Percentiles rank a stretch among this genome's conserved stretches.
Evolutionary conservation across 2,797 vertebrate genomes (phyloP).

Genomic region (Erpetoichthys calabaricus): DNA sequence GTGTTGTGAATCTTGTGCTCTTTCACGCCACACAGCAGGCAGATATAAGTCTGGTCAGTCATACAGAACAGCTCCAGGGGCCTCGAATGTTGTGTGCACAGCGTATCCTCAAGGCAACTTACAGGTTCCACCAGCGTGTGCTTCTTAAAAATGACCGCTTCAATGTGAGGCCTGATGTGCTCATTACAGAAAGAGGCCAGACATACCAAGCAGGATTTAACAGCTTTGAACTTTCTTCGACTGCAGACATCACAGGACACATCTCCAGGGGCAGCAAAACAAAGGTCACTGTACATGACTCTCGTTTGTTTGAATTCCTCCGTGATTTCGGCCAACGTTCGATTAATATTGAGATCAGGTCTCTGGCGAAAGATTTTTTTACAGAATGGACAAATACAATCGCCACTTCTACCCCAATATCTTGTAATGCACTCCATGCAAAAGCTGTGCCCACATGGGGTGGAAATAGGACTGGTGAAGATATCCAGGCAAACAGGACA

Average conservation of each 20-base stretch:
- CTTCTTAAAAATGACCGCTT: not conserved
- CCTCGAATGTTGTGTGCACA: not conserved
- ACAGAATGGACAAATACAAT: not conserved
- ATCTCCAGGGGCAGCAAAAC: not conserved
- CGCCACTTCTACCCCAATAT: not conserved
- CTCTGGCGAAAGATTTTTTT: not conserved
- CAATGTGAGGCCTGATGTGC: constrained; percentile 5
- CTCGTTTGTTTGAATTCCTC: not conserved
- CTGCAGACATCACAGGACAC: constrained; percentile 6
- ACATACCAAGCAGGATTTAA: constrained; percentile 2
- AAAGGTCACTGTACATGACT: too few species aligned
- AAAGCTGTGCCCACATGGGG: constrained; percentile 1
- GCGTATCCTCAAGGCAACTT: not conserved
- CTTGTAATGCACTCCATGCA: constrained; percentile 2
- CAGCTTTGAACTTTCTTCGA: not conserved
- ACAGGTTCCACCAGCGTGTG: constrained; percentile 1
- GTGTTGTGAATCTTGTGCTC: not conserved
- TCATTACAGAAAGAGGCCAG: constrained; percentile 4
- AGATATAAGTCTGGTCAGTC: not conserved
- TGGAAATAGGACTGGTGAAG: not conserved
- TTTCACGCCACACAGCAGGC: not conserved
- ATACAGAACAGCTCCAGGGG: constrained; percentile 2
- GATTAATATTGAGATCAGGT: not conserved
- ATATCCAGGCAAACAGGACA: constrained; percentile 5
- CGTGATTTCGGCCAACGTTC: not conserved